Evolutionary conservation across 2,888 invertebrate species (phyloP), one percentile per base, ranked within the genome.

Genomic region (Mesorhabditis belari): DNA sequence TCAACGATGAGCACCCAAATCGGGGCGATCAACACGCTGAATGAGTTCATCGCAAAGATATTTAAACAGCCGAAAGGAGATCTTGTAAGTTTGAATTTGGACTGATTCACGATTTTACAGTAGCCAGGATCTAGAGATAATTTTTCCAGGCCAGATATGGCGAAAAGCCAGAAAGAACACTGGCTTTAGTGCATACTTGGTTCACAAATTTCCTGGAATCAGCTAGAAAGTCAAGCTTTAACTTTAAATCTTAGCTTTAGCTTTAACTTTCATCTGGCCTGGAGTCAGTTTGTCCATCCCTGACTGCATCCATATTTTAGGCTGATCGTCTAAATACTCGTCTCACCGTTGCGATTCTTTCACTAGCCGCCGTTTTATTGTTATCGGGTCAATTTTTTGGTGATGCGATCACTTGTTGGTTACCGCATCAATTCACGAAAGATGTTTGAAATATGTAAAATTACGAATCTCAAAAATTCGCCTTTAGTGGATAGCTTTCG

Each of bases 11-110:
- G 71, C 53, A 62, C 69, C 49, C 77, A 77, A 29, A 61, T 79
- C 54, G 78, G 78, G 44, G 77, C 77, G 55, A 77, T 79, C 67
- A 68, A 66, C 61, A 66, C 73, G 60, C 76, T 77, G 51, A 79
- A 76, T 56, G 69, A 66, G 57, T 64, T 79, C 52, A 77, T 79
- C 55, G 66, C 70, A 60, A 76, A 73, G 61, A 70, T 76, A n/a
- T 79, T 79, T 61, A 70, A 70, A 27, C 79, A 79, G 61, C 79
- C 79, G 21, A 79, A 77, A 58, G 79, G 79, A 61, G 79, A 79
- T 64, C 70, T 79, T 65, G 78, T 78, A 54, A 72, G 78, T 70
- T 60, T 6, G 24, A 12, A 21, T 17, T 9, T 12, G 21, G 26
- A 49, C n/a, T n/a, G n/a, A n/a, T n/a, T n/a, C n/a, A n/a, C n/a